Conservation (phyloP, 2,888 invertebrate genomes). For the Thelaira solivaga region DNA sequence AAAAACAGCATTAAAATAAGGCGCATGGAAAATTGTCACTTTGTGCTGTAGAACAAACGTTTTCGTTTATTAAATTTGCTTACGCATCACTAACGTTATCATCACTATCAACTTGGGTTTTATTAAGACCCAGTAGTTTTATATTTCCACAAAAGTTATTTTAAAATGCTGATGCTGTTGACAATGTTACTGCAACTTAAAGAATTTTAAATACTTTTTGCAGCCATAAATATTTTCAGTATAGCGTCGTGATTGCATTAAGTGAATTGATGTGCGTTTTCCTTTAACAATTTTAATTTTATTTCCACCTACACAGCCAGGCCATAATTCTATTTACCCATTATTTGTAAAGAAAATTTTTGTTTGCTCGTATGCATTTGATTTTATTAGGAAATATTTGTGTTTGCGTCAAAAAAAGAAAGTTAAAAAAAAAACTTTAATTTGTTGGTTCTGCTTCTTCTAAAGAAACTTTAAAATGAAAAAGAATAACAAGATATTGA, state of each 20-base stretch:
- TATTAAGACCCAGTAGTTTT: constrained; percentile 26
- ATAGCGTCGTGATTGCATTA: constrained; percentile 65
- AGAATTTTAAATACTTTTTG: background rate
- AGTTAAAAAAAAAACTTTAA: too few species aligned
- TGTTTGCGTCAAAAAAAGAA: background rate
- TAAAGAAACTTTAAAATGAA: too few species aligned
- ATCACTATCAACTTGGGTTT: constrained; percentile 16
- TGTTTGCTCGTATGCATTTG: background rate
- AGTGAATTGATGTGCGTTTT: constrained; percentile 61
- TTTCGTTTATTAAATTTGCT: constrained; percentile 64
- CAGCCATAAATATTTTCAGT: constrained; percentile 59
- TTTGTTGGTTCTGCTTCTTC: too few species aligned
- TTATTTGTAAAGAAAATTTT: background rate
- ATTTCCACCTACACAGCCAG: constrained; percentile 29
- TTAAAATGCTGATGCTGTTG: background rate
- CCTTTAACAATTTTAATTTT: constrained; percentile 6
- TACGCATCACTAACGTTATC: constrained; percentile 42
- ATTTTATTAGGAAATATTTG: background rate
- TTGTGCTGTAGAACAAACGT: constrained; percentile 33
- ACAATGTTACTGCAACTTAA: background rate
- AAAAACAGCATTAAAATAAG: background rate
- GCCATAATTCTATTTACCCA: constrained; percentile 12
- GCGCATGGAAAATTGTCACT: background rate
- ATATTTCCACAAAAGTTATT: background rate
- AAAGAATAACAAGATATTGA: too few species aligned